Conservation (phyloP, 2,113 vertebrate genomes). For the crab-eating macaque (Macaca fascicularis) region T2T-MFA8v1.1 NC_088377.1:85858001-85858500, state of each 20-base stretch:
- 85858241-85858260: background rate
- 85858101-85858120: background rate
- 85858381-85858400: background rate
- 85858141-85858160: background rate
- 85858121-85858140: background rate
- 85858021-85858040: background rate
- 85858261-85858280: rapidly evolving
- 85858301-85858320: background rate
- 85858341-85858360: background rate
- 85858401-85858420: background rate
- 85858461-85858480: background rate
- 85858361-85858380: background rate
- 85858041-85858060: background rate
- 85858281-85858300: background rate
- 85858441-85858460: background rate
- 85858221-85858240: background rate
- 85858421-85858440: background rate
- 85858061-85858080: background rate
- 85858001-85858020: slow-evolving; percentile 10
- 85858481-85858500: background rate
- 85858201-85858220: background rate
- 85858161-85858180: background rate
- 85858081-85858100: background rate
- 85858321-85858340: background rate
- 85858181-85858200: background rate